Evolutionary conservation across 2,113 vertebrate species (phyloP), one percentile per base, ranked within the genome.

Genomic region (Hippocampus barbouri): DNA sequence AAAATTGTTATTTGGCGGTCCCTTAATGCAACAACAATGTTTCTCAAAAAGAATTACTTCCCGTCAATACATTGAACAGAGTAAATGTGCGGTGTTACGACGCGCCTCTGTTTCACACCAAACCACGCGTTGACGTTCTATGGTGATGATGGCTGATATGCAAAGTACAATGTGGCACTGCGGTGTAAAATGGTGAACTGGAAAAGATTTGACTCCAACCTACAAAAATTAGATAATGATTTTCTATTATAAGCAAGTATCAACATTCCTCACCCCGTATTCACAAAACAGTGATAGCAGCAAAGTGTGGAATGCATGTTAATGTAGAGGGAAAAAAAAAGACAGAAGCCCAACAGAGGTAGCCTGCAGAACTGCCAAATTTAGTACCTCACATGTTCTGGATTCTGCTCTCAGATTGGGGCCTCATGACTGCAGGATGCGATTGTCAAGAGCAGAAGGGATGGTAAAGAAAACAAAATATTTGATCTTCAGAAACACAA

Each of bases 351-450:
- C 14, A 70, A 0, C 10, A 34, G 30, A 30, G 54, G 59, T 43
- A 73, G 49, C 64, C 79, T 71, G 74, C 68, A 71, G 59, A 75
- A 76, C 56, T 64, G 49, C 15, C 63, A 23, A 71, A 43, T 71
- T 0, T 64, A 69, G 70, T 86, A 87, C 82, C 88, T 90, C 75
- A 79, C 68, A 60, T 63, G 47, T 71, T 75, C 18, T 64, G 59
- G 77, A 62, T n/a, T 73, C 75, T 61, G 54, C 64, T 77, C 77
- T 84, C 84, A 88, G 66, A 83, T 67, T 69, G 86, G 82, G 23
- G 75, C 77, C 53, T 79, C 72, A 8, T 62, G 77, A 85, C 84
- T 88, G 87, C 78, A 82, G 80, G 81, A 82, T 41, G 68, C 47
- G 68, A 77, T 57, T 63, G 65, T 30, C 21, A 64, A 71, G 77